Conservation (phyloP, 2,113 vertebrate species). For the Erythrolamprus reginae region DNA sequence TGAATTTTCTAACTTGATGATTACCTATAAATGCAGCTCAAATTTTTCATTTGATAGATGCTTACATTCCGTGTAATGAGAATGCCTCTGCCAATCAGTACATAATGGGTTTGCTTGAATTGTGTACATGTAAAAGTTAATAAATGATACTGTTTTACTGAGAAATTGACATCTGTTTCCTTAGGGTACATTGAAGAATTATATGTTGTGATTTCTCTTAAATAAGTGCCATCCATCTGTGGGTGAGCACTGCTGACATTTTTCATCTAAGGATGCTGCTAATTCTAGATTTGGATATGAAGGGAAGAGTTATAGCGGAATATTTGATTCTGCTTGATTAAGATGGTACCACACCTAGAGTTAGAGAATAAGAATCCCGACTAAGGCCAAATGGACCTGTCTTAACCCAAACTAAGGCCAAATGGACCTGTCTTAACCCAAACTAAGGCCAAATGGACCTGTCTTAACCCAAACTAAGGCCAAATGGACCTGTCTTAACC, state of each 20-base stretch:
- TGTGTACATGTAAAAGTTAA: not conserved
- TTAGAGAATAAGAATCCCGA: too few species aligned
- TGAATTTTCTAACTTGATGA: not conserved
- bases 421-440: not conserved
- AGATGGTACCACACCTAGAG: not conserved
- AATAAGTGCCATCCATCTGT: not conserved
- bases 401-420: not conserved
- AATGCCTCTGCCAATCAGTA: not conserved
- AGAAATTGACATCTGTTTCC: not conserved
- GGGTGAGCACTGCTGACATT: not conserved
- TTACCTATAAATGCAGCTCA: not conserved
- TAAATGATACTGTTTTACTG: not conserved
- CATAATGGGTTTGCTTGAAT: not conserved
- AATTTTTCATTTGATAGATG: not conserved
- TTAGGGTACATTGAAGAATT: not conserved
- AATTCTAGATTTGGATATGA: not conserved
- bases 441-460: not conserved
- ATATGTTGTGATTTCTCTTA: not conserved
- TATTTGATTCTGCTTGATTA: not conserved
- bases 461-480: not conserved
- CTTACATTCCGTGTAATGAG: not conserved
- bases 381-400: too few species aligned
- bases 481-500: not conserved
- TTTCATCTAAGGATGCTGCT: not conserved
- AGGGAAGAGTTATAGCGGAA: not conserved